phyloP scores from a whole-genome alignment of 2,797 vertebrate genomes.

The Loris lydekkerianus region DNA sequence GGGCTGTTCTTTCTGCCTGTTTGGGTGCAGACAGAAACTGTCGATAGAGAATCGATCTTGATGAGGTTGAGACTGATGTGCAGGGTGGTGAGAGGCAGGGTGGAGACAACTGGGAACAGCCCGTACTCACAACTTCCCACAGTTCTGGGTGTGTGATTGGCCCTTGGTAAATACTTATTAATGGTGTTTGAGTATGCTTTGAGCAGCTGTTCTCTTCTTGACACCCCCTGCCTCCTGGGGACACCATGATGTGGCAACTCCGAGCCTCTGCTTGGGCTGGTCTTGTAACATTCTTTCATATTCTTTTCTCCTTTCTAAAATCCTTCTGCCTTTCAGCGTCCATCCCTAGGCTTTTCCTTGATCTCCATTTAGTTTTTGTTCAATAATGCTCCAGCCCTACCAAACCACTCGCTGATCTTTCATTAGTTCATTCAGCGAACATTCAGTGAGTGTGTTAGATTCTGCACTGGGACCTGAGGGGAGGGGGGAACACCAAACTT shows the following conservation, averaged over 20 bases:
- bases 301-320: not conserved
- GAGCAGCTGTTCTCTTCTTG: not conserved
- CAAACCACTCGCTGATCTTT: not conserved
- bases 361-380: not conserved
- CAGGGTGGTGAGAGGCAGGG: not conserved
- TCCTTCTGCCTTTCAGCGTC: not conserved
- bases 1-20: constrained; percentile 39
- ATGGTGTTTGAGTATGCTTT: not conserved
- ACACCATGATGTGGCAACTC: not conserved
- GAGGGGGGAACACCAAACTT: not conserved
- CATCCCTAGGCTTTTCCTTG: not conserved
- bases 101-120: not conserved
- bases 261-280: not conserved
- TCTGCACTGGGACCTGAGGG: rapidly evolving
- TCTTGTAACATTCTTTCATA: not conserved
- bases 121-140: rapidly evolving
- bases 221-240: not conserved
- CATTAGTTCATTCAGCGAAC: not conserved
- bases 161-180: not conserved
- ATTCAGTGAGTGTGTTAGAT: not conserved
- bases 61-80: not conserved
- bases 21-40: constrained; percentile 66
- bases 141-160: not conserved
- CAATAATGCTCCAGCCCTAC: not conserved
- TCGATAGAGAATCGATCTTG: constrained; percentile 44